Percentiles rank a stretch among this genome's conserved stretches.
Conservation (phyloP, 1,140 invertebrate species). For the Bombus waltoni region DNA sequence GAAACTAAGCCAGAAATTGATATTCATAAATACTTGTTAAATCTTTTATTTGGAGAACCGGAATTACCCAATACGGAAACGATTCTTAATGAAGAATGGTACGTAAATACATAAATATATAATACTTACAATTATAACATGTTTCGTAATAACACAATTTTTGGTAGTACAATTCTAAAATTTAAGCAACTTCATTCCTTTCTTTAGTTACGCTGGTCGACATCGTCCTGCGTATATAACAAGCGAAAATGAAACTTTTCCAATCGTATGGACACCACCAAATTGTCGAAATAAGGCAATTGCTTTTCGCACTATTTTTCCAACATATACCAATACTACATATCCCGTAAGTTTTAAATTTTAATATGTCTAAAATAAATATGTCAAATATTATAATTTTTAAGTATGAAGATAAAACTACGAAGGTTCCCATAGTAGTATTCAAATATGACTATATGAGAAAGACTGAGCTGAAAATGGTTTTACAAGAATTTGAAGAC, state of each 20-base stretch:
- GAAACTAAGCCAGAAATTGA: conserved; percentile 68
- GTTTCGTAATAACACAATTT: not conserved
- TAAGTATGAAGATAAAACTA: conserved; percentile 78
- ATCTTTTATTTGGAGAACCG: conserved; percentile 73
- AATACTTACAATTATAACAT: not conserved
- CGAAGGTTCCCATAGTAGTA: conserved; percentile 75
- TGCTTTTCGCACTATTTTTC: conserved; percentile 74
- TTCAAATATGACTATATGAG: conserved; percentile 80
- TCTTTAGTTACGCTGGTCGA: conserved; percentile 71
- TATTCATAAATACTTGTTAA: conserved; percentile 74
- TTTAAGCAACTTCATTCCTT: conserved; percentile 11
- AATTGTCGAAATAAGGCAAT: conserved; percentile 77
- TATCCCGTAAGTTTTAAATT: conserved; percentile 72
- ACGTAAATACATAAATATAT: conserved; percentile 9
- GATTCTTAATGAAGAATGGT: conserved; percentile 74
- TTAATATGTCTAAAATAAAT: conserved; percentile 22
- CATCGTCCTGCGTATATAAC: conserved; percentile 73
- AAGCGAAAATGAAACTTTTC: conserved; percentile 68
- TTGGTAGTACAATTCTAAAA: not conserved
- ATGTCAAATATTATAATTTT: conserved; percentile 42
- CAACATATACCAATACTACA: conserved; percentile 74
- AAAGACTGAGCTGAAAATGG: conserved; percentile 77
- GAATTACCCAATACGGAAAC: conserved; percentile 64
- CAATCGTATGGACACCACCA: conserved; percentile 76
- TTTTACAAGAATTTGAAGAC: conserved; percentile 74